Percentiles rank a stretch among this genome's conserved stretches.
Evolutionary conservation across 2,888 invertebrate species (phyloP).

Genomic region (Drosophila pseudotakahashii): DNA sequence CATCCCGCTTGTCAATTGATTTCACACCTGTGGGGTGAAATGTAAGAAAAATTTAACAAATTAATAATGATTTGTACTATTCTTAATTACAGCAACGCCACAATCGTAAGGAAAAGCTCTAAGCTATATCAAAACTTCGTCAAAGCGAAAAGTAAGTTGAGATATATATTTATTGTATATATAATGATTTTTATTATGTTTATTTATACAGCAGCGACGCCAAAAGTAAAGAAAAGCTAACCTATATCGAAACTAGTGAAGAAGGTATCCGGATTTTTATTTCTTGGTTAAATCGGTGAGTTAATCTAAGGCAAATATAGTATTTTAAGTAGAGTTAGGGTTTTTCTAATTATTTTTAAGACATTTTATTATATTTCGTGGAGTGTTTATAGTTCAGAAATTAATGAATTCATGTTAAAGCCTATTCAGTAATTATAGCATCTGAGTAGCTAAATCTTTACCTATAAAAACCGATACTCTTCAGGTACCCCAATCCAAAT

Average conservation of each 20-base stretch:
- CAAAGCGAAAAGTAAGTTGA: background rate
- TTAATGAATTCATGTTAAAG: no score
- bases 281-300: background rate
- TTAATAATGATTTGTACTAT: background rate
- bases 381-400: no score
- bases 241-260: no score
- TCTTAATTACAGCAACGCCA: background rate
- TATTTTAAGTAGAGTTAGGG: no score
- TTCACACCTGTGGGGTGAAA: slow-evolving; percentile 87
- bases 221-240: no score
- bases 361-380: no score
- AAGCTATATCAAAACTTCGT: background rate
- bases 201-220: background rate
- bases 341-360: no score
- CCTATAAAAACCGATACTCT: background rate
- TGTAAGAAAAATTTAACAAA: background rate
- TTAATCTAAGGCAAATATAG: no score
- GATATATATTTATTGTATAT: background rate
- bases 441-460: no score
- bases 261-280: background rate
- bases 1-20: slow-evolving; percentile 97
- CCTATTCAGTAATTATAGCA: no score
- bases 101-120: background rate
- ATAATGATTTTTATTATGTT: background rate
- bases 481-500: background rate